Conservation (phyloP, 1,140 invertebrate species). For the Leptinotarsa undecemlineata region DNA sequence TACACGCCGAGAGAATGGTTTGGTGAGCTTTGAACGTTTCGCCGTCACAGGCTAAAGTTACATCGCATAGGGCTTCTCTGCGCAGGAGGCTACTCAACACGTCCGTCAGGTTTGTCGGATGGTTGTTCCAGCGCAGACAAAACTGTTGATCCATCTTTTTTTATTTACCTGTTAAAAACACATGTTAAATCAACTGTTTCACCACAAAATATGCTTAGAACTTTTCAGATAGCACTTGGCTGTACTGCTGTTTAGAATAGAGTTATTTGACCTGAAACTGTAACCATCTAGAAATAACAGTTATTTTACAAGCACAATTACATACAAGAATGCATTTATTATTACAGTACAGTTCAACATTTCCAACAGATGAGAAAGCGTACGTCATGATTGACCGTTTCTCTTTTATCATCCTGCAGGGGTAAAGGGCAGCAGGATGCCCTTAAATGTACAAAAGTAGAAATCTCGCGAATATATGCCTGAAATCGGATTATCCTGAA, state of each 20-base stretch:
- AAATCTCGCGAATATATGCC: neutral
- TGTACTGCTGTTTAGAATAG: slow-evolving; percentile 48
- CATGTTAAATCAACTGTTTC: slow-evolving; percentile 16
- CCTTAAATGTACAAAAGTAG: slow-evolving; percentile 43
- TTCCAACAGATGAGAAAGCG: slow-evolving; percentile 18
- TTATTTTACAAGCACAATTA: slow-evolving; percentile 51
- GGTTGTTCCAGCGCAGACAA: slow-evolving; percentile 93
- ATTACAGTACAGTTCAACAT: slow-evolving; percentile 24
- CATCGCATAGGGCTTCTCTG: slow-evolving; percentile 86
- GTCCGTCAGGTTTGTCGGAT: slow-evolving; percentile 85
- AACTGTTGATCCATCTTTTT: slow-evolving; percentile 88
- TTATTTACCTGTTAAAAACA: slow-evolving; percentile 46
- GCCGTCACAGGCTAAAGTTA: slow-evolving; percentile 90
- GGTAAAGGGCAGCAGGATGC: slow-evolving; percentile 30
- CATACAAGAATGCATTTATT: slow-evolving; percentile 44
- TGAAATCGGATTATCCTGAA: neutral
- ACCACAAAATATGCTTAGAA: slow-evolving; percentile 17
- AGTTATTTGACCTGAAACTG: slow-evolving; percentile 56
- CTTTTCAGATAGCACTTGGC: slow-evolving; percentile 22
- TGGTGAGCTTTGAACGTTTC: slow-evolving; percentile 92
- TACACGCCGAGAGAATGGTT: slow-evolving; percentile 90
- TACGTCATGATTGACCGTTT: slow-evolving; percentile 27
- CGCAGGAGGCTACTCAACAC: slow-evolving; percentile 83
- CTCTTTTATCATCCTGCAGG: slow-evolving; percentile 5
- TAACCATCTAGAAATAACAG: slow-evolving; percentile 54